A percentile compares a stretch with the other conserved stretches of the same genome.
These are phyloP conservation scores for Carassius carassius DNA, from an alignment of 2,113 vertebrate species.

Conservation along the genomic window DNA sequence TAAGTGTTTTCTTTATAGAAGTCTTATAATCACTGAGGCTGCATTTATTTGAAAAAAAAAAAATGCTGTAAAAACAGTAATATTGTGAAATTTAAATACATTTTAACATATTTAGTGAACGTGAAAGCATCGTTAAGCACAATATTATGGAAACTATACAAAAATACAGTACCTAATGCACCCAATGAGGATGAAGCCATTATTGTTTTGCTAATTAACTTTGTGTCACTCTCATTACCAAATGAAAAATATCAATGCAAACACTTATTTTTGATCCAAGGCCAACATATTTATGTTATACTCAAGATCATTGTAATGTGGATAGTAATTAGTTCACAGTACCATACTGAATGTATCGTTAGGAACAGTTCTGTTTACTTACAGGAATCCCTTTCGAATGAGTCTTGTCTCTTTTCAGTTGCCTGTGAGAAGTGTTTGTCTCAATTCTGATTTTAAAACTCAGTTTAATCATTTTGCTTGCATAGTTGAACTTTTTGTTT, in stretches of 20 bases:
- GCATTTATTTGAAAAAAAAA: too few relatives aligned
- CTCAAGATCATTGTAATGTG: not conserved
- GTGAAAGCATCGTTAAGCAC: too few relatives aligned
- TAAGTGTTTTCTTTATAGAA: not conserved
- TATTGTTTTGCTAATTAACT: not conserved
- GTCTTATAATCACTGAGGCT: not conserved
- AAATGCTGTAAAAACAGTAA: too few relatives aligned
- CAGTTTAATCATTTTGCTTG: not conserved
- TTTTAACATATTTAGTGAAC: too few relatives aligned
- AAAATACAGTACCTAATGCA: too few relatives aligned
- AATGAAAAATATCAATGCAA: not conserved
- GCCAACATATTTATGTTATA: not conserved
- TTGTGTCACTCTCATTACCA: not conserved
- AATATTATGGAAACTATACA: too few relatives aligned
- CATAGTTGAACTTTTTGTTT: too few relatives aligned
- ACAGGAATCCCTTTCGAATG: not conserved
- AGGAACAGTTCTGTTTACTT: constrained; percentile 10
- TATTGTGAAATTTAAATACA: too few relatives aligned
- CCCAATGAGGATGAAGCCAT: not conserved
- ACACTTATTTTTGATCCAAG: not conserved
- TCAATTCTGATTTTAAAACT: not conserved
- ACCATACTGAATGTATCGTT: not conserved
- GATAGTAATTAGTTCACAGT: constrained; percentile 9
- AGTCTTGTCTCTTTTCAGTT: not conserved
- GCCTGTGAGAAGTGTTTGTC: not conserved